Evolutionary conservation across 2,113 vertebrate species (phyloP).

Genomic region (Amphiprion percula): DNA sequence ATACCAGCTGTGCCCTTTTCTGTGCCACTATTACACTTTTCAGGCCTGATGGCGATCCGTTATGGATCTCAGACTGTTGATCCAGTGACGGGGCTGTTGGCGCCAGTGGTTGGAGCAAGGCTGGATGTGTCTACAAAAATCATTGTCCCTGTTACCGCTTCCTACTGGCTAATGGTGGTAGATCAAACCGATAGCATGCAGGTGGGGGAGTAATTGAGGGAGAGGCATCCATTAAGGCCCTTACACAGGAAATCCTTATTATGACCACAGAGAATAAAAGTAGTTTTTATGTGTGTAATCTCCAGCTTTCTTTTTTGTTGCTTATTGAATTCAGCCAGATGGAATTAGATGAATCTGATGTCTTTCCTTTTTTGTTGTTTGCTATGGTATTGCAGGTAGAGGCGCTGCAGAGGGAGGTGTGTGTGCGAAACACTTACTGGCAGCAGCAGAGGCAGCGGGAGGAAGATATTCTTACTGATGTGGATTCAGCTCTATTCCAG

Average conservation of each 20-base stretch:
- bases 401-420: constrained; percentile 85
- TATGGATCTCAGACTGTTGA: constrained; percentile 86
- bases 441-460: constrained; percentile 84
- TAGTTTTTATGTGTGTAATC: too few relatives aligned
- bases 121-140: constrained; percentile 78
- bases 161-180: constrained; percentile 78
- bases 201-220: constrained; percentile 71
- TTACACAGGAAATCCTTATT: background rate
- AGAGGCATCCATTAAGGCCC: background rate
- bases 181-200: constrained; percentile 79
- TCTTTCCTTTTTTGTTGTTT: background rate
- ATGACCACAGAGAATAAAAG: background rate
- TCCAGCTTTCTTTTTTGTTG: background rate
- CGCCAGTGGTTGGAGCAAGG: constrained; percentile 87
- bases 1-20: background rate
- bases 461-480: constrained; percentile 75
- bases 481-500: constrained; percentile 75
- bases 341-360: background rate
- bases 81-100: constrained; percentile 84
- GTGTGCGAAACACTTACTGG: constrained; percentile 83
- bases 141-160: constrained; percentile 86
- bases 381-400: constrained; percentile 78
- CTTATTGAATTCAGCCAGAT: background rate
- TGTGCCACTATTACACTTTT: constrained; percentile 10
- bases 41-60: constrained; percentile 89